Evolutionary conservation across 2,113 vertebrate species (phyloP), one percentile per base, ranked within the genome.

Genomic region (Aegithalos caudatus): DNA sequence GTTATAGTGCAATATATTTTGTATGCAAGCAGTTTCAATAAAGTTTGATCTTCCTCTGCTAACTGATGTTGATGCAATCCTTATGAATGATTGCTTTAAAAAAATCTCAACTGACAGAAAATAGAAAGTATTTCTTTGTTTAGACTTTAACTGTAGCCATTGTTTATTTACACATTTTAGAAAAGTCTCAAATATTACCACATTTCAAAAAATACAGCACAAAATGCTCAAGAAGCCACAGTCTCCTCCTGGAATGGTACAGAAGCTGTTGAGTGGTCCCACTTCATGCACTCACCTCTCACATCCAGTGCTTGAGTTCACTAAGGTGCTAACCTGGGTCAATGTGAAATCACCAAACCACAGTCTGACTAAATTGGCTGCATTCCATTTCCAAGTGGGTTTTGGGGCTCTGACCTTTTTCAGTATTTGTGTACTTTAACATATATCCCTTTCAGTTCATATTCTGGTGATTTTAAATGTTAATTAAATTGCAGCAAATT

Each of bases 1-100:
- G 99, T 99, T 99, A 99, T 99, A 99, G 99, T 99, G 99, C 98
- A 99, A 99, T 99, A 99, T 99, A 99, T 99, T 99, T 99, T 99
- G 99, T 99, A 99, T 99, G 99, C 99, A 99, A 99, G 98, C 99
- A 98, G 99, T 99, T 99, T 99, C 98, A 99, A 99, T 99, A 99
- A 99, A 99, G 98, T 98, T 99, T 98, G 98, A 99, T 99, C 98
- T 99, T 99, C 98, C 98, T 99, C 98, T 98, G 98, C 98, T 98
- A 98, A 97, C 96, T 97, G 97, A 97, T 97, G 97, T 98, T 97
- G 94, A 98, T 92, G 97, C 97, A 98, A 98, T 98, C 98, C 95
- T 98, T 98, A 98, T 74, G 96, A 98, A 98, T 98, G 98, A 98
- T 98, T 98, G 98, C 98, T 98, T 98, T 98, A 95, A 97, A 95